Evolutionary conservation across 2,888 invertebrate species (phyloP).

Genomic region (Yponomeuta sedellus): DNA sequence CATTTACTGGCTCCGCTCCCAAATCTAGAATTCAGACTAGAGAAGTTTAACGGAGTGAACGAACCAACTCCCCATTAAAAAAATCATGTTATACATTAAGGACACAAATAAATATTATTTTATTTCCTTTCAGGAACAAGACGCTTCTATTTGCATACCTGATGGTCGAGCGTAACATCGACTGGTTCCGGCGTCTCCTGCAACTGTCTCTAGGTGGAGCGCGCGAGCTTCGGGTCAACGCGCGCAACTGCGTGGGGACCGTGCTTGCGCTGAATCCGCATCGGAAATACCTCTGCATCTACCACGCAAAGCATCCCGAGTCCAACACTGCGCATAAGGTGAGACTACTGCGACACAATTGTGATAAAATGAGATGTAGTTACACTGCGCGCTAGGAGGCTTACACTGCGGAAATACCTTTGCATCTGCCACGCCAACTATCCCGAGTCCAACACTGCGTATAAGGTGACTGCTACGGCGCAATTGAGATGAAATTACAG

Average conservation of each 20-base stretch:
- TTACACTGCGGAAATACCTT: conserved; percentile 86
- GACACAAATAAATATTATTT: no score
- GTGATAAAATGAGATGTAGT: no score
- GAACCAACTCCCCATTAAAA: no score
- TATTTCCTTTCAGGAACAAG: conserved; percentile 89
- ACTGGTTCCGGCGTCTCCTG: conserved; percentile 95
- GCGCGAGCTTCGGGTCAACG: conserved; percentile 91
- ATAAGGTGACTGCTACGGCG: conserved; percentile 70
- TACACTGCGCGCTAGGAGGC: no score
- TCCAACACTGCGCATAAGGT: conserved; percentile 82
- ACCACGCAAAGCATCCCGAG: conserved; percentile 97
- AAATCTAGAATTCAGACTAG: no score
- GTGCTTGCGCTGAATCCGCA: conserved; percentile 97
- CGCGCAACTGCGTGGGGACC: conserved; percentile 97
- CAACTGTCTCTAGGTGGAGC: conserved; percentile 90
- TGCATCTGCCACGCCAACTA: conserved; percentile 99
- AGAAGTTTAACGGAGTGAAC: no score
- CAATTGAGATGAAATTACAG: no score
- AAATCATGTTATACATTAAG: no score
- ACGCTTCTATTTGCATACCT: conserved; percentile 96
- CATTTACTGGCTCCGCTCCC: no score
- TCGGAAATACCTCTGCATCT: conserved; percentile 98
- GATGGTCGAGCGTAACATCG: conserved; percentile 92
- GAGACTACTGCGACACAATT: no score
- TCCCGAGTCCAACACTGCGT: conserved; percentile 84